phyloP scores from a whole-genome alignment of 2,113 vertebrate species.

The Megaptera novaeangliae region DNA sequence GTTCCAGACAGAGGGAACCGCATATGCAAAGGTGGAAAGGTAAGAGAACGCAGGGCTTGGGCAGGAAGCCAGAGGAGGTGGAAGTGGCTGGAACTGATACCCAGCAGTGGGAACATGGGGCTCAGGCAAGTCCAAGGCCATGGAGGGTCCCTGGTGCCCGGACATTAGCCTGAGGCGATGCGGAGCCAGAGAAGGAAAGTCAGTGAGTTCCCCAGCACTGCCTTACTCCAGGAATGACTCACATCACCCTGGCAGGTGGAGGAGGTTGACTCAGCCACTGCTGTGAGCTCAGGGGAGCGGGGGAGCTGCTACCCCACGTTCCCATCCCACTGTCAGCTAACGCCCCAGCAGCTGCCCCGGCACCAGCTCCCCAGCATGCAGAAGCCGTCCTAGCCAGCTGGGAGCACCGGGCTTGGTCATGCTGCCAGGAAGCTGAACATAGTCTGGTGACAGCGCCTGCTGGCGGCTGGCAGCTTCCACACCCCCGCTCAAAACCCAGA shows the following conservation, averaged over 20 bases:
- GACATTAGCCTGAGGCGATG: not conserved
- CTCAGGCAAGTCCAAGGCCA: not conserved
- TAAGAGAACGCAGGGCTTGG: not conserved
- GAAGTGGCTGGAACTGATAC: not conserved
- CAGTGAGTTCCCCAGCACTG: not conserved
- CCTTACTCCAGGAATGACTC: not conserved
- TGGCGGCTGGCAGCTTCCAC: not conserved
- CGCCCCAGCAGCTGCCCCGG: conserved; percentile 43
- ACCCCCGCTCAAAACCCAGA: not conserved
- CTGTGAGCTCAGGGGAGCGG: conserved; percentile 34
- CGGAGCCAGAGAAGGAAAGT: not conserved
- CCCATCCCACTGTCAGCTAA: conserved; percentile 23
- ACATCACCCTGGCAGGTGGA: conserved; percentile 22
- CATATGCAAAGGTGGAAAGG: not conserved
- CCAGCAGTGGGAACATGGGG: not conserved
- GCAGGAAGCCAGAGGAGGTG: not conserved
- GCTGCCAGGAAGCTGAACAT: not conserved
- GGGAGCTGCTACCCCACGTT: conserved; percentile 30
- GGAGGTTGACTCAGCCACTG: conserved; percentile 61
- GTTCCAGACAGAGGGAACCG: not conserved
- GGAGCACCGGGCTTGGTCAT: not conserved
- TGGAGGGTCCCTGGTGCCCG: too few relatives aligned
- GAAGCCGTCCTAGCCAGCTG: not conserved
- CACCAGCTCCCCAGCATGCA: conserved; percentile 1
- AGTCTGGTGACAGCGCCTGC: not conserved